Evolutionary conservation across 2,888 invertebrate genomes (phyloP), one percentile per base, ranked within the genome.

Genomic region (Hartigia nigra): DNA sequence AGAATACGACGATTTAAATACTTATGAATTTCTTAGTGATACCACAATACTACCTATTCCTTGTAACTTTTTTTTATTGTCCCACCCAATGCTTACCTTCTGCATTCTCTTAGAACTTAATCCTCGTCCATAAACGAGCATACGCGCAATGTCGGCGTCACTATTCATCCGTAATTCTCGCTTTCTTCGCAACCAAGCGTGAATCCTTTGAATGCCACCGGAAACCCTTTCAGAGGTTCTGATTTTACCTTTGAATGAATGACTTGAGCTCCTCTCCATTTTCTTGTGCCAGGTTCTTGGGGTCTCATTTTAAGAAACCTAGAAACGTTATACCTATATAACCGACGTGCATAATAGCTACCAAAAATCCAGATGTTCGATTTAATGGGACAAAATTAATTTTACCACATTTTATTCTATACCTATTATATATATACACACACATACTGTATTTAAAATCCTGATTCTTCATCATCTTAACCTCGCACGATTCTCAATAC

Each of bases 141-240:
- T 74, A 80, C 76, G 76, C 78, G 77, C 39, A 55, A 31, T 69
- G 34, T 31, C 77, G 4, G 4, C 37, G 70, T n/a, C 39, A 34
- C 78, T 82, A 86, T 90, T 89, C 87, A 86, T 76, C 82, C 83
- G 84, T 86, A 89, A 90, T 90, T 89, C 88, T 85, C 84, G 87
- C 87, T 87, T 89, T 89, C 88, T 89, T 88, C 23, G 23, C 9
- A 55, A 55, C 55, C 23, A 55, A 55, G 55, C 55, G 14, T 55
- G 55, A 55, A 55, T 1, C 55, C 55, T 9, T 83, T 88, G 85
- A 89, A 88, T 88, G 85, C 83, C 79, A 85, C 88, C 89, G 90
- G 89, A 90, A 90, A 87, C 87, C 85, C 86, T 89, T 90, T 90
- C 90, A 90, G 84, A 86, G 83, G 87, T 85, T 83, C 87, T 83